A percentile compares a stretch with the other conserved stretches of the same genome.
These are phyloP conservation scores for Balaeniceps rex DNA, from an alignment of 2,113 vertebrate genomes.

Conservation along the genomic window DNA sequence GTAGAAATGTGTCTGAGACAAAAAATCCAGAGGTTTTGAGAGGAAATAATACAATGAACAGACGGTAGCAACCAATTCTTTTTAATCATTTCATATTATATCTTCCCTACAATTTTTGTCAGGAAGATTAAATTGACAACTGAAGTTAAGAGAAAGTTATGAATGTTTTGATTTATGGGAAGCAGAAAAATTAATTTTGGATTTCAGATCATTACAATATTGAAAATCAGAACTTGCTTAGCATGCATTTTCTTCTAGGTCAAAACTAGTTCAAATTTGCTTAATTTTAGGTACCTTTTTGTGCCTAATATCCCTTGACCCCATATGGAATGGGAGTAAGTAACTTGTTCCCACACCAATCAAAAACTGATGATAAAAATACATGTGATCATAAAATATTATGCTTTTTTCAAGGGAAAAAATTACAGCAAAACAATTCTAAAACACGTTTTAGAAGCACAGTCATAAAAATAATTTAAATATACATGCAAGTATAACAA, in stretches of 20 bases:
- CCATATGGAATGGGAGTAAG: background rate
- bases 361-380: background rate
- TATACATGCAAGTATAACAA: background rate
- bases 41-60: background rate
- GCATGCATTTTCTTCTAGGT: background rate
- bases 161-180: background rate
- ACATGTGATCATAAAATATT: background rate
- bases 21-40: background rate
- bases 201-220: background rate
- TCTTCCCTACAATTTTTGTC: background rate
- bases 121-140: background rate
- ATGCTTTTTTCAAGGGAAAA: background rate
- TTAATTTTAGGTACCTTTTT: background rate
- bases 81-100: background rate
- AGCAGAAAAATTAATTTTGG: background rate
- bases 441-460: background rate
- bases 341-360: background rate
- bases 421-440: background rate
- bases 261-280: background rate
- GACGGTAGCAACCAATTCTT: accelerated
- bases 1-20: background rate
- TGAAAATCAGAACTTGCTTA: background rate
- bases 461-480: background rate
- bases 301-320: background rate
- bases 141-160: background rate